phyloP scores from a whole-genome alignment of 2,888 invertebrate species.

The Cerastis rubricosa region DNA sequence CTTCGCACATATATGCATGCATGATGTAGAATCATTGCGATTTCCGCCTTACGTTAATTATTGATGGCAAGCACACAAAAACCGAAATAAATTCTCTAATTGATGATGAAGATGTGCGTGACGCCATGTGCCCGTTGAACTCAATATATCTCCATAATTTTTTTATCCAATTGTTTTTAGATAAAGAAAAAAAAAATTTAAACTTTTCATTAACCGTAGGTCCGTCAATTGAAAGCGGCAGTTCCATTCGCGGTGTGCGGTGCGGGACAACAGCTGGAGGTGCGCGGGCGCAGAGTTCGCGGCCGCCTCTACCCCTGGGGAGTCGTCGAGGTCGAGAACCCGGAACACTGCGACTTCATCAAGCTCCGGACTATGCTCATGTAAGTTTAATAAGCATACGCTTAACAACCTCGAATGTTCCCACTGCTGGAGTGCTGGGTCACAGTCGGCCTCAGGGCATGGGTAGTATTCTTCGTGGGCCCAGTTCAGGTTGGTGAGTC shows the following conservation, averaged over 20 bases:
- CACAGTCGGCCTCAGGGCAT: neutral
- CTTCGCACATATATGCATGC: no score
- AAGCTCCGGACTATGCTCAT: conserved; percentile 99
- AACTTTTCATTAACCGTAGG: conserved; percentile 75
- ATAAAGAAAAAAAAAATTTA: no score
- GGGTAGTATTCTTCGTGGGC: neutral
- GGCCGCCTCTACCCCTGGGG: conserved; percentile 99
- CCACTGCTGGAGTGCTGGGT: neutral
- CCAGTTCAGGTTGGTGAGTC: no score
- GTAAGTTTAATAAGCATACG: conserved; percentile 83
- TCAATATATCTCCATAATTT: no score
- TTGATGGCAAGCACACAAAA: no score
- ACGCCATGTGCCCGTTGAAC: no score
- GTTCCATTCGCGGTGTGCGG: conserved; percentile 99
- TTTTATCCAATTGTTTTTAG: no score
- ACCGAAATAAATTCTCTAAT: no score
- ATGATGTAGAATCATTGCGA: no score
- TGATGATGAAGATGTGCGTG: no score
- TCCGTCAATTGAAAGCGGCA: conserved; percentile 97
- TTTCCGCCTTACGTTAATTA: no score
- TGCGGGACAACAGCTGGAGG: conserved; percentile 98
- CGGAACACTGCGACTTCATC: conserved; percentile 99
- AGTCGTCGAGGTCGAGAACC: conserved; percentile 99
- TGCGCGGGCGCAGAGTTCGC: conserved; percentile 97
- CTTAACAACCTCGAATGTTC: neutral